Conservation (phyloP, 2,888 invertebrate species). For the Diachrysia chrysitis region DNA sequence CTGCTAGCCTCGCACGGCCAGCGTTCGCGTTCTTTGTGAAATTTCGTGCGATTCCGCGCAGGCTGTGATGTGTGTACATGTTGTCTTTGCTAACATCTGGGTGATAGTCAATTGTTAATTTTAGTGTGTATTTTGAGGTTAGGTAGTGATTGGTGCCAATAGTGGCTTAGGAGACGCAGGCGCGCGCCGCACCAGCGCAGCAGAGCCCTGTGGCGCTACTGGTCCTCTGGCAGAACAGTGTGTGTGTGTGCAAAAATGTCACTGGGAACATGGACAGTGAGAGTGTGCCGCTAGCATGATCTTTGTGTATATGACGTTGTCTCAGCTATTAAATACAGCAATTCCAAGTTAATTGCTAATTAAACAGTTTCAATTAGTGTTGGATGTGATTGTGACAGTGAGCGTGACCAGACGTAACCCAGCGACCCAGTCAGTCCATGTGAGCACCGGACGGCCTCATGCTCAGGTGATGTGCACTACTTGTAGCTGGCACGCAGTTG, state of each 20-base stretch:
- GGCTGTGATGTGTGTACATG: constrained; percentile 72
- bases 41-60: constrained; percentile 71
- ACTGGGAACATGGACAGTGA: constrained; percentile 64
- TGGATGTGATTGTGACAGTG: constrained; percentile 63
- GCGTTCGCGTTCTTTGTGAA: constrained; percentile 78
- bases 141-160: constrained; percentile 76
- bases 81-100: constrained; percentile 82
- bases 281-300: constrained; percentile 58
- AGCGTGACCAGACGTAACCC: constrained; percentile 30
- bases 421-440: constrained; percentile 49
- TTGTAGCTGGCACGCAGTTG: constrained; percentile 21
- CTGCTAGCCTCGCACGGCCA: constrained; percentile 73
- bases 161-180: constrained; percentile 56
- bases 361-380: constrained; percentile 61
- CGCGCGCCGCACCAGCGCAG: constrained; percentile 43
- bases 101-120: constrained; percentile 78
- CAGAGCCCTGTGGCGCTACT: constrained; percentile 27
- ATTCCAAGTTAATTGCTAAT: constrained; percentile 61
- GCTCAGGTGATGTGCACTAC: constrained; percentile 65
- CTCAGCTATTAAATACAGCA: constrained; percentile 56
- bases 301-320: constrained; percentile 56
- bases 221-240: constrained; percentile 58
- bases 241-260: constrained; percentile 67
- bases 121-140: constrained; percentile 86
- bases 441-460: constrained; percentile 59